Base-by-base conservation (phyloP, 2,888 invertebrate species). In the Pterobdella sp. region DNA sequence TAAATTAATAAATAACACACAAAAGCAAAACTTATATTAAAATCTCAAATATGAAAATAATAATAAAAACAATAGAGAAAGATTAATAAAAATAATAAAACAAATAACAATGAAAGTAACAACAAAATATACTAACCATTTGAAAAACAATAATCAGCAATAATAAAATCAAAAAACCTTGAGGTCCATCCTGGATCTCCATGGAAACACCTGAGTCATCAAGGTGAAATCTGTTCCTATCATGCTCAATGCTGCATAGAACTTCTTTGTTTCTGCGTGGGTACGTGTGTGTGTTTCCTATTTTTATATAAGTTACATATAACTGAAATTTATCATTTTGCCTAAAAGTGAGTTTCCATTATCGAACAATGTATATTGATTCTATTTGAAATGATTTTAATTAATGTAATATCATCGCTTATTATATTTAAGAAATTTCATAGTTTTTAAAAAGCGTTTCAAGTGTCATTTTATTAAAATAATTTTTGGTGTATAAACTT, bases 221-320 rank as follows among this genome's bases (percentile, higher is more conserved):
- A 94, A 84, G 3, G 91, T 88, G 84, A 96, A 96, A 86, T 96
- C 95, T 0, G 94, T 93, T 0, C 95, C 95, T 69, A 94, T 87
- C 10, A 90, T 90, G 78, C 91, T 92, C 14, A 96, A 84, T 0
- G 93, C 93, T 79, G 90, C 88, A 84, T 94, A 96, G 85, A 95
- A 95, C 71, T 74, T 76, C 72, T 73, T 76, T 14, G 77, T 77
- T 72, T 77, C 77, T 77, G 72, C 3, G 72, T n/a, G 63, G n/a
- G 65, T 36, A 74, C 22, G 34, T 34, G n/a, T 52, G 31, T 4
- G 26, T 32, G 31, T 49, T 18, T 18, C n/a, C 52, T 49, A 49
- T n/a, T 49, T 49, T 18, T 18, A 49, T 14, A 49, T n/a, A 49
- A 49, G n/a, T 18, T n/a, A n/a, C n/a, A n/a, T n/a, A n/a, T n/a